Evolutionary conservation across 2,797 vertebrate genomes (phyloP).

Genomic region (Tauraco hartlaubi): DNA sequence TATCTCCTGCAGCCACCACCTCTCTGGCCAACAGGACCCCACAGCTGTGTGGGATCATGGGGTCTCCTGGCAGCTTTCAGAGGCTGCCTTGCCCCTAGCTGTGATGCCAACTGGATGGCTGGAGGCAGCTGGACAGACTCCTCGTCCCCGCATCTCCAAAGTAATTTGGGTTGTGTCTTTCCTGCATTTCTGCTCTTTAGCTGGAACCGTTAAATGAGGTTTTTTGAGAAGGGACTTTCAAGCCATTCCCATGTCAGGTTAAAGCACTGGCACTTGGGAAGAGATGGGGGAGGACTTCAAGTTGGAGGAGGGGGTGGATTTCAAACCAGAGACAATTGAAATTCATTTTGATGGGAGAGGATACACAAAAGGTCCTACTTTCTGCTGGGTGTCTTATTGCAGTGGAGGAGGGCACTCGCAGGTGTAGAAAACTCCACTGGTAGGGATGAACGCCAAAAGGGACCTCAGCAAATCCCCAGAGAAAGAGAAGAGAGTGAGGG

Average conservation of each 20-base stretch:
- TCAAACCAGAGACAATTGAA: neutral
- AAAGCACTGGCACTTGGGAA: neutral
- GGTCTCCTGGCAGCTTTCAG: neutral
- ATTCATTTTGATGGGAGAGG: neutral
- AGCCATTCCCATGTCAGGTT: accelerated
- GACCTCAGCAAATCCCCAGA: neutral
- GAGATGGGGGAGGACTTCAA: neutral
- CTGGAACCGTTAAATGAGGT: neutral
- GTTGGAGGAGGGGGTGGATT: neutral
- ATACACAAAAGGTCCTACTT: neutral
- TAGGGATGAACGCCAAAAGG: neutral
- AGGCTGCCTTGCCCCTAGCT: neutral
- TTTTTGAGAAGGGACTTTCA: neutral
- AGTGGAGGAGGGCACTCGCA: neutral
- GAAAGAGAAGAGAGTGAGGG: neutral
- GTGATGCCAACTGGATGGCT: neutral
- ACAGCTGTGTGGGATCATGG: neutral
- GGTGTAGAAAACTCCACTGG: neutral
- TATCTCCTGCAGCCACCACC: neutral
- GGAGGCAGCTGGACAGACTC: neutral
- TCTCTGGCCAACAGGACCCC: neutral
- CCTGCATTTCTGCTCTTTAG: neutral
- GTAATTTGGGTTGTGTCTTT: too few relatives aligned
- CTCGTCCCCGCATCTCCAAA: neutral
- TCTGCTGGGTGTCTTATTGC: neutral